Base-by-base conservation (phyloP, 2,113 vertebrate genomes). In the human region DNA sequence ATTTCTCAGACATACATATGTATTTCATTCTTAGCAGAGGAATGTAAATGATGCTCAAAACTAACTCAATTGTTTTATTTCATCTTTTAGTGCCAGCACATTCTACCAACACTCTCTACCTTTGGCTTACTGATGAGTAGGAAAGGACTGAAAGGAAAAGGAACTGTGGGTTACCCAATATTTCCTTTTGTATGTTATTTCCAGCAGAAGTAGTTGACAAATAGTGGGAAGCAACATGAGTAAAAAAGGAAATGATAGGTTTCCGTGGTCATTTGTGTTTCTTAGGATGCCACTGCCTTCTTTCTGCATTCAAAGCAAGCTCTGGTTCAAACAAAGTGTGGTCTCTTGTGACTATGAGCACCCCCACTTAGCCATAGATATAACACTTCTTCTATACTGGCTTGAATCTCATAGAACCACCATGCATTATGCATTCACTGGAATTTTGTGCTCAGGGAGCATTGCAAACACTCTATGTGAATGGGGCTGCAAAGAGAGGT, bases 141-240 rank as follows among this genome's bases (percentile, higher is more conserved):
- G 27, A 48, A 64, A 95, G 20, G 8, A 40, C 32, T 88, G n/a
- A 89, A 91, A 57, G 11, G 35, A 59, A 80, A 86, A 86, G 8
- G 5, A 92, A 75, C 18, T 61, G 30, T 5, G 22, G 6, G 14
- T 18, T 25, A 45, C 2, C 35, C 55, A 52, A 1, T 14, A 35
- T 76, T 96, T 80, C 52, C 61, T 55, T 83, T 81, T 93, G 27
- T 38, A 57, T 83, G 59, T 55, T 59, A 88, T 75, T 94, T 84
- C 61, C 89, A 68, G 32, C 25, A 78, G 30, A 82, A 45, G 45
- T 50, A 64, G 48, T 66, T 79, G 50, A 30, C 45, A 25, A 40
- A 64, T 5, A 79, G 22, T 93, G 18, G 38, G 32, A 52, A 43
- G 30, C 9, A 72, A 68, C 3, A 50, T 52, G 27, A 72, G 5